phyloP scores from a whole-genome alignment of 1,140 invertebrate genomes.

The Agrypnia vestita region DNA sequence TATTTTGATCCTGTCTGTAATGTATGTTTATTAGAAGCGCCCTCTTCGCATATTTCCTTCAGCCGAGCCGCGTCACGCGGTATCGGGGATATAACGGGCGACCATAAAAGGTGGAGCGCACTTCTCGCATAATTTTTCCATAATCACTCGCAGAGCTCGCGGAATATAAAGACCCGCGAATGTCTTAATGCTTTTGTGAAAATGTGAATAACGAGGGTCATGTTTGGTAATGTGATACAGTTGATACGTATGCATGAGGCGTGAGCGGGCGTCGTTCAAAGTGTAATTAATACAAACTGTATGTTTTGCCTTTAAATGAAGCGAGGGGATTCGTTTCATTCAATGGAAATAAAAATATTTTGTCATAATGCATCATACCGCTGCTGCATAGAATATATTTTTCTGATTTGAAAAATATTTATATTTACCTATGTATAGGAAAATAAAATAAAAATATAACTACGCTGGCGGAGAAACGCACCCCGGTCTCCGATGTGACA shows the following conservation, averaged over 20 bases:
- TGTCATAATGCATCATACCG: no score
- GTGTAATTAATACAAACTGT: background rate
- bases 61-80: slow-evolving; percentile 1
- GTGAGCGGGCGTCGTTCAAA: background rate
- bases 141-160: slow-evolving; percentile 25
- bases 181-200: slow-evolving; percentile 34
- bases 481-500: no score
- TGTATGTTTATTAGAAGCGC: slow-evolving; percentile 16
- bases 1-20: slow-evolving; percentile 2
- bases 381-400: no score
- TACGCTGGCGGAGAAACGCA: no score
- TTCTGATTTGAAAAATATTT: no score
- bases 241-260: slow-evolving; percentile 24
- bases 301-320: no score
- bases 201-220: slow-evolving; percentile 13
- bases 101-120: slow-evolving; percentile 21
- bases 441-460: no score
- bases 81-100: slow-evolving; percentile 1
- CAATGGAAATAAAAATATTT: no score
- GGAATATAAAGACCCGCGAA: slow-evolving; percentile 31
- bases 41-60: background rate
- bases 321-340: no score
- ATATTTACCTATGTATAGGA: no score
- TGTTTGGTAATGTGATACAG: slow-evolving; percentile 26
- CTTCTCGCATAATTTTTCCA: slow-evolving; percentile 35